A percentile compares a stretch with the other conserved stretches of the same genome.
These are phyloP conservation scores for Pomatostomus ruficeps DNA, from an alignment of 2,113 vertebrate genomes.

Conservation along the genomic window DNA sequence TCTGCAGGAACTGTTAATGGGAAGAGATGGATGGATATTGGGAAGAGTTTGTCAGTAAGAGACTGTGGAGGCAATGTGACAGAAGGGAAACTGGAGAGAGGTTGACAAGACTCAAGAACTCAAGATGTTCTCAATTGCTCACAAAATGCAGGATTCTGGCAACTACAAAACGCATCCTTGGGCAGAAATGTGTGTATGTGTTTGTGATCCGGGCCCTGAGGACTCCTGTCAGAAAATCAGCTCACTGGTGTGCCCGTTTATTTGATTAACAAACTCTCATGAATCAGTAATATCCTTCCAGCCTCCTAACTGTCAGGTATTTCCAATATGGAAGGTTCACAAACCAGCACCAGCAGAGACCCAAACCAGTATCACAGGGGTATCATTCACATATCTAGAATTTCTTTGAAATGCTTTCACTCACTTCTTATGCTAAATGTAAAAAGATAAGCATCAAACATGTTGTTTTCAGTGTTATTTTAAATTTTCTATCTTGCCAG, in stretches of 20 bases:
- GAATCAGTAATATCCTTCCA: neutral
- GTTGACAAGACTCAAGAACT: neutral
- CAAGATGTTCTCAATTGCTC: neutral
- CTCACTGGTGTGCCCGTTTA: neutral
- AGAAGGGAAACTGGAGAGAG: neutral
- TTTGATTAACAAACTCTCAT: neutral
- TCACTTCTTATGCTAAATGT: neutral
- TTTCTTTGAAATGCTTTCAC: neutral
- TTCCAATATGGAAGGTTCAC: neutral
- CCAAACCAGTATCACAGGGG: fast-evolving
- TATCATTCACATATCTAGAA: fast-evolving
- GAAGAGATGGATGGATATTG: neutral
- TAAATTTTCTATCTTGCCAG: neutral
- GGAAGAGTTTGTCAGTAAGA: neutral
- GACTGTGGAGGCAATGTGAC: neutral
- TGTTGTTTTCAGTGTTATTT: neutral
- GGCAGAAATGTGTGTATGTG: neutral
- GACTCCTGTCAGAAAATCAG: neutral
- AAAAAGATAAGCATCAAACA: neutral
- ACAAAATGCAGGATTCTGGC: neutral
- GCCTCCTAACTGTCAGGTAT: neutral
- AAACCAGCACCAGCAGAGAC: neutral
- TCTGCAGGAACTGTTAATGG: neutral
- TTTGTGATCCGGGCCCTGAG: neutral
- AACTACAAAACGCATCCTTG: neutral